These are phyloP conservation scores for Arnoldichthys spilopterus DNA, from an alignment of 2,797 vertebrate species.

Conservation along the genomic window DNA sequence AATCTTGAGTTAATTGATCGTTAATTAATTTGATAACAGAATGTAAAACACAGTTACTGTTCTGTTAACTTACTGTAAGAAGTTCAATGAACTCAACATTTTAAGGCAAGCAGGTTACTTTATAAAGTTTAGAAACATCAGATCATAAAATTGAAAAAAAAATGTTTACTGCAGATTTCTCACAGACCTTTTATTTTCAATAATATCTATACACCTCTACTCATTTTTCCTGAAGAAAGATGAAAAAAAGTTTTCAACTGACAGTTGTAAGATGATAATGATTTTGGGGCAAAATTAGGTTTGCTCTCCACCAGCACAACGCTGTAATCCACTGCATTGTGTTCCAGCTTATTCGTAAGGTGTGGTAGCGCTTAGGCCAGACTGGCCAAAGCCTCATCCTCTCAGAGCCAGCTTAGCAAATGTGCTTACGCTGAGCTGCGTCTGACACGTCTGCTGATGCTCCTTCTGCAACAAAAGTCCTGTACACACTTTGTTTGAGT, in stretches of 20 bases:
- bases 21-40: too few species aligned
- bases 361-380: constrained; percentile 4
- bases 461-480: background rate
- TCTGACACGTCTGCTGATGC: constrained; percentile 21
- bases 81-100: too few species aligned
- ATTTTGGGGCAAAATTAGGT: background rate
- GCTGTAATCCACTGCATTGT: background rate
- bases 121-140: too few species aligned
- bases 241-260: background rate
- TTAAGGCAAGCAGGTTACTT: too few species aligned
- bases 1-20: too few species aligned
- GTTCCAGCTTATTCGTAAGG: background rate
- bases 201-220: too few species aligned
- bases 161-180: too few species aligned
- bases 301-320: background rate
- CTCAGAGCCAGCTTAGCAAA: constrained; percentile 39
- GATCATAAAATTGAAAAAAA: too few species aligned
- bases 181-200: too few species aligned
- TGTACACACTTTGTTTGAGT: background rate
- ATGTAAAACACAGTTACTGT: too few species aligned
- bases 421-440: constrained; percentile 37
- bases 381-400: constrained; percentile 34
- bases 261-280: background rate
- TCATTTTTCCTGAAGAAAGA: too few species aligned
- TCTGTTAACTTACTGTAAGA: too few species aligned